These are phyloP conservation scores for Chionoecetes opilio DNA, from an alignment of 1,140 invertebrate genomes.

Conservation along the genomic window DNA sequence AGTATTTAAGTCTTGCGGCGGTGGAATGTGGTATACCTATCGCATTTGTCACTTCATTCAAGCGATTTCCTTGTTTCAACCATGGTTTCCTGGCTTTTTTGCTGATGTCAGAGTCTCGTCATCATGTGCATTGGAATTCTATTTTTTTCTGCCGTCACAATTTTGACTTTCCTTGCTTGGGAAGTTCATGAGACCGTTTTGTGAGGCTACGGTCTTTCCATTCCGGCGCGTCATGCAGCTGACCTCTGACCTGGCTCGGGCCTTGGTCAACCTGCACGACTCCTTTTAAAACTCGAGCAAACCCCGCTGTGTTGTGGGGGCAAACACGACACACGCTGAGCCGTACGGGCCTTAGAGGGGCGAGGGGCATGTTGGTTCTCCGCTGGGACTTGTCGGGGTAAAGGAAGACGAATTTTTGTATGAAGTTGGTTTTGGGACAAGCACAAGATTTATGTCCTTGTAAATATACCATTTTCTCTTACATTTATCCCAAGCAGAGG, in stretches of 20 bases:
- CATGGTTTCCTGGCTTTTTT: too few species aligned
- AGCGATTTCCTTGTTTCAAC: too few species aligned
- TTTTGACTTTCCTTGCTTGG: neutral
- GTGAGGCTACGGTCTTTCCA: neutral
- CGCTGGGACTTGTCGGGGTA: neutral
- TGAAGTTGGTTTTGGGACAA: neutral
- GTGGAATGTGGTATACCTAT: too few species aligned
- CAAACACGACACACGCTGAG: neutral
- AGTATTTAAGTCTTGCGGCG: too few species aligned
- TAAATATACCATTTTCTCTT: neutral
- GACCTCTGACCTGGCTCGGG: neutral
- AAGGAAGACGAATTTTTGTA: neutral
- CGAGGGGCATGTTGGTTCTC: neutral
- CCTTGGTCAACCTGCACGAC: slow-evolving; percentile 2
- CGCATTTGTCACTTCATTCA: too few species aligned
- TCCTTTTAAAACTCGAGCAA: slow-evolving; percentile 29
- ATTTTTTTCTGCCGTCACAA: neutral
- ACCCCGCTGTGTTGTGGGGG: neutral
- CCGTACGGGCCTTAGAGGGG: neutral
- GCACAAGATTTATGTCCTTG: neutral
- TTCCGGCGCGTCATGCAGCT: slow-evolving; percentile 1
- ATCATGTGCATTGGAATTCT: too few species aligned
- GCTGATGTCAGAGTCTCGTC: too few species aligned
- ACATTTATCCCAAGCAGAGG: neutral
- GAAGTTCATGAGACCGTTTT: neutral